A percentile compares a stretch with the other conserved stretches of the same genome.
These are phyloP conservation scores for Polyergus mexicanus DNA, from an alignment of 1,140 invertebrate species.

Conservation along the genomic window DNA sequence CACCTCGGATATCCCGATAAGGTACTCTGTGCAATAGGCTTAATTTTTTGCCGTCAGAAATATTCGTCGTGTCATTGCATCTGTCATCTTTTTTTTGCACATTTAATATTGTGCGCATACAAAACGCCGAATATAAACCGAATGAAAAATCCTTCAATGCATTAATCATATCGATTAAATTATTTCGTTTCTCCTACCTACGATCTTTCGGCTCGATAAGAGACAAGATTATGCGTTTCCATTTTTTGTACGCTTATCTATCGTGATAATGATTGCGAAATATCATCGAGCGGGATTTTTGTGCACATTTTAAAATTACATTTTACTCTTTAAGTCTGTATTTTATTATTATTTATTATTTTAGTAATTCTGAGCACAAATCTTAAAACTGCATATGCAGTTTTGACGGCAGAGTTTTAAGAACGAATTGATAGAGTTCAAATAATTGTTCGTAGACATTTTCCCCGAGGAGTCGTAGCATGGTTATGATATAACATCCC, in stretches of 20 bases:
- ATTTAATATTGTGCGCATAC: conserved; percentile 7
- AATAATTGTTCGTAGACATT: conserved; percentile 7
- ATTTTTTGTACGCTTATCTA: conserved; percentile 23
- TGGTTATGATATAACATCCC: conserved; percentile 1
- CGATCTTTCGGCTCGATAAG: conserved; percentile 14
- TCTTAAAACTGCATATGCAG: not conserved
- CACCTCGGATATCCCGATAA: conserved; percentile 38
- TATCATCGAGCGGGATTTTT: conserved; percentile 16
- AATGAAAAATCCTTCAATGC: conserved; percentile 17
- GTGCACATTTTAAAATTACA: not conserved
- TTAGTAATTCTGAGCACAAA: not conserved
- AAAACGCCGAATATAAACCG: not conserved
- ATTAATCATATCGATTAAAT: conserved; percentile 63
- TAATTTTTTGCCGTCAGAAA: conserved; percentile 11
- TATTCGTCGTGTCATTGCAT: not conserved
- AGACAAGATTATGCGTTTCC: conserved; percentile 61
- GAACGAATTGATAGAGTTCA: not conserved
- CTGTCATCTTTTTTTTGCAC: not conserved
- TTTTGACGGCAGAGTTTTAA: not conserved
- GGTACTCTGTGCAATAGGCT: not conserved
- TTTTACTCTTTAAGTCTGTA: too few relatives aligned
- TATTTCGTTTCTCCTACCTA: not conserved
- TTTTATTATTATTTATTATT: conserved; percentile 4
- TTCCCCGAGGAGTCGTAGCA: not conserved
- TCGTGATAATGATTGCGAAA: conserved; percentile 38